Conservation (phyloP, 1,140 invertebrate species). For the Rhynchophorus ferrugineus region DNA sequence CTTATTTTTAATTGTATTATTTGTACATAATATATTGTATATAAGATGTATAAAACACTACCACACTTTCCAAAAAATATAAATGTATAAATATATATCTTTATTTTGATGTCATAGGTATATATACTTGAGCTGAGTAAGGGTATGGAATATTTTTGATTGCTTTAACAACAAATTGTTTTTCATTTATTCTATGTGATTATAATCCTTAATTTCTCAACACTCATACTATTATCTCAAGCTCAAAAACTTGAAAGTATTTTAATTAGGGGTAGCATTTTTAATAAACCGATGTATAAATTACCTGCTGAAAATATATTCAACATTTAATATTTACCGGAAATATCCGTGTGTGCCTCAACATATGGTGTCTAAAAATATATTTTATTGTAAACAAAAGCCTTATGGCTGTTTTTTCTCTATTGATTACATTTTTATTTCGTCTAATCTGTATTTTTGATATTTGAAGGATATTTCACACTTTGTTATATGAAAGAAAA, state of each 20-base stretch:
- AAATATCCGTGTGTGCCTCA: slow-evolving; percentile 8
- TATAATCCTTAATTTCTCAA: neutral
- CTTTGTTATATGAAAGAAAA: neutral
- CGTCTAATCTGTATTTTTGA: neutral
- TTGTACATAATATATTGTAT: neutral
- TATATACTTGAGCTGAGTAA: slow-evolving; percentile 1
- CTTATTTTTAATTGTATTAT: neutral
- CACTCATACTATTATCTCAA: slow-evolving; percentile 3
- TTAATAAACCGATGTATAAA: slow-evolving; percentile 9
- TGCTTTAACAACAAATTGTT: neutral
- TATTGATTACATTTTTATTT: slow-evolving; percentile 23
- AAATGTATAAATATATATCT: too few species aligned
- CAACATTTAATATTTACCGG: slow-evolving; percentile 14
- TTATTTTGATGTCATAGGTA: neutral
- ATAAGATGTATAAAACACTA: neutral
- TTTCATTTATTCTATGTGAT: neutral
- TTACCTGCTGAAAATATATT: slow-evolving; percentile 18
- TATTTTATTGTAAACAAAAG: slow-evolving; percentile 23
- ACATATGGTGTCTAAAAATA: slow-evolving; percentile 24
- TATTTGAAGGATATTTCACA: neutral
- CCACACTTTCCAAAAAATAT: neutral
- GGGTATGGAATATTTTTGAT: slow-evolving; percentile 1
- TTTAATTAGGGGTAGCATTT: slow-evolving; percentile 3
- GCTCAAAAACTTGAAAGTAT: slow-evolving; percentile 2
- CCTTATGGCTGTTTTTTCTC: slow-evolving; percentile 22